Percentiles rank a stretch among this genome's conserved stretches.
These are phyloP conservation scores for Danaus melanippus DNA, from an alignment of 1,140 invertebrate species.

Conservation along the genomic window DNA sequence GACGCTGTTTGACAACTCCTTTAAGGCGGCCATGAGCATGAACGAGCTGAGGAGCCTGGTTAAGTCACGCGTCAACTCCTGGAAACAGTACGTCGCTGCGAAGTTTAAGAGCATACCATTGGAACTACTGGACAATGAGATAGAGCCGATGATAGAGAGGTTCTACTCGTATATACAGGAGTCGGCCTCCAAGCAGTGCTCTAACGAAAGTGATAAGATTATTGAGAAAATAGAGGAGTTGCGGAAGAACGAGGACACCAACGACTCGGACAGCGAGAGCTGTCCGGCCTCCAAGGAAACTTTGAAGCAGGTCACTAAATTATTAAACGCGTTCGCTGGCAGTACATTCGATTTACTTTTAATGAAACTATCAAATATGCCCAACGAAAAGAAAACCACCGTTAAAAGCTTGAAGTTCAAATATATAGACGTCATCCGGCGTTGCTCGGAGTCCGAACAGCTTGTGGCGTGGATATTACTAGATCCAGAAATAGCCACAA, in stretches of 20 bases:
- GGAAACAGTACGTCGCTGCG: slow-evolving; percentile 49
- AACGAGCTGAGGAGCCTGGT: slow-evolving; percentile 48
- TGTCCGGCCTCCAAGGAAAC: slow-evolving; percentile 42
- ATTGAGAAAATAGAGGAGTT: slow-evolving; percentile 46
- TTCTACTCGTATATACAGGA: slow-evolving; percentile 58
- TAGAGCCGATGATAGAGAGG: slow-evolving; percentile 51
- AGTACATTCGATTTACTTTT: slow-evolving; percentile 55
- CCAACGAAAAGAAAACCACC: slow-evolving; percentile 42
- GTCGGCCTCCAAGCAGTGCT: slow-evolving; percentile 41
- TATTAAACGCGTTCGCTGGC: slow-evolving; percentile 42
- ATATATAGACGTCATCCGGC: slow-evolving; percentile 47
- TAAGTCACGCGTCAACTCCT: slow-evolving; percentile 45
- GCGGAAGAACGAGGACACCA: slow-evolving; percentile 26
- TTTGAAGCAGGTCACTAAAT: slow-evolving; percentile 43
- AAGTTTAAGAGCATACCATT: slow-evolving; percentile 57
- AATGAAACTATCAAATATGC: slow-evolving; percentile 52
- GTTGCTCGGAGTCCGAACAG: slow-evolving; percentile 50
- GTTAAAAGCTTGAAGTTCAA: slow-evolving; percentile 56
- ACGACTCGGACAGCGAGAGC: slow-evolving; percentile 34
- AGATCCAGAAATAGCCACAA: slow-evolving; percentile 47
- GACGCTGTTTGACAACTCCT: slow-evolving; percentile 49
- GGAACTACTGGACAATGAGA: slow-evolving; percentile 50
- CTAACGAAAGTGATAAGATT: slow-evolving; percentile 43
- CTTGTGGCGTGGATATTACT: slow-evolving; percentile 46
- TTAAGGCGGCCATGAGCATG: slow-evolving; percentile 57